Conservation (phyloP, 2,113 vertebrate species). For the Tetrao urogallus region DNA sequence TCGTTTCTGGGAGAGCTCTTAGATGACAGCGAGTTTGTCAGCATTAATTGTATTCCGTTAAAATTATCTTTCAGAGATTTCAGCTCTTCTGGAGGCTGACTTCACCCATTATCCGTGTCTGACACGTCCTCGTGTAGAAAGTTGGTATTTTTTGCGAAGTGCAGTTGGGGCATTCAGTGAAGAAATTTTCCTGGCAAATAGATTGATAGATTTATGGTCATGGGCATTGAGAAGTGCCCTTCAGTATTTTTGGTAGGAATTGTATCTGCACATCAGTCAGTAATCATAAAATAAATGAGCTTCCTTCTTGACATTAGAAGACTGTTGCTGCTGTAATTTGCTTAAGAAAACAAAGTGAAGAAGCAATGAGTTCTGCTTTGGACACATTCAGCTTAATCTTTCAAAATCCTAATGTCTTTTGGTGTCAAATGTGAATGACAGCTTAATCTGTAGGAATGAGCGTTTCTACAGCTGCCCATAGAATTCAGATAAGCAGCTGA, state of each 20-base stretch:
- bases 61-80: neutral
- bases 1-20: neutral
- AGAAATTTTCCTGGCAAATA: neutral
- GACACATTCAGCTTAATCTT: neutral
- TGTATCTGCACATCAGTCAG: neutral
- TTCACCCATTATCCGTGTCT: neutral
- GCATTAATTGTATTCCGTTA: constrained; percentile 5
- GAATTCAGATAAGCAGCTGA: neutral
- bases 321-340: neutral
- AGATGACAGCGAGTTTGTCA: neutral
- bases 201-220: neutral
- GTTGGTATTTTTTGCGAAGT: neutral
- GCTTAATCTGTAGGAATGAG: neutral
- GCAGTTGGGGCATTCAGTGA: neutral
- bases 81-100: neutral
- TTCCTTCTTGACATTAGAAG: neutral
- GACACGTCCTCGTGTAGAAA: neutral
- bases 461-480: neutral
- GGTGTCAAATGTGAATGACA: neutral
- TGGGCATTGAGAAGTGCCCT: neutral
- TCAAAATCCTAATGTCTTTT: neutral
- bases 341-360: neutral
- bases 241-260: neutral
- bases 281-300: neutral
- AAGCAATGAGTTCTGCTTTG: neutral